Percentiles rank a stretch among this genome's conserved stretches.
Conservation (phyloP, 2,888 invertebrate species). For the Hermaeophaga mercurialis region DNA sequence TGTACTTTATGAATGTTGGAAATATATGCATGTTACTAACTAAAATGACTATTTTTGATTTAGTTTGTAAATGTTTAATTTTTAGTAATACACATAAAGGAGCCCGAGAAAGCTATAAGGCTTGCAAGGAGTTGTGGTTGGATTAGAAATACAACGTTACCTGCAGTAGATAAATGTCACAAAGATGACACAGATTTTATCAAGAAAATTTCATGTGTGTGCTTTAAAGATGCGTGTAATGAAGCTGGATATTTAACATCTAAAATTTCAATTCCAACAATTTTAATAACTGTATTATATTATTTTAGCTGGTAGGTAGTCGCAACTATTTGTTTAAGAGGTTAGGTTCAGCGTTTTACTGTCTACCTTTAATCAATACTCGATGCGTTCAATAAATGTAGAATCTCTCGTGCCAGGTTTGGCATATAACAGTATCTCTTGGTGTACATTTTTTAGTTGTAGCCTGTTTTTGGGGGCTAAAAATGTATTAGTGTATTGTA, state of each 20-base stretch:
- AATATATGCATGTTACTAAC: too few species aligned
- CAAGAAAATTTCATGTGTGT: constrained; percentile 67
- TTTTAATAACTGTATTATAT: background rate
- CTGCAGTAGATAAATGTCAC: constrained; percentile 54
- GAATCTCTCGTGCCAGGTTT: too few species aligned
- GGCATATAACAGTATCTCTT: too few species aligned
- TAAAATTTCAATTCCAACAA: background rate
- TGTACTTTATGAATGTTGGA: too few species aligned
- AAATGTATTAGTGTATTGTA: too few species aligned
- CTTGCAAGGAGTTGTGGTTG: constrained; percentile 69
- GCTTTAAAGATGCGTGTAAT: constrained; percentile 68
- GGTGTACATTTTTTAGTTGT: too few species aligned
- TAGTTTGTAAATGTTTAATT: too few species aligned
- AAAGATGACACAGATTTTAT: constrained; percentile 69
- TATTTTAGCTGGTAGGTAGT: background rate
- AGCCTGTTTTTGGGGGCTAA: too few species aligned
- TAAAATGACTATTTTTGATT: too few species aligned
- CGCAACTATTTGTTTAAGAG: background rate
- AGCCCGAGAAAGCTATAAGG: constrained; percentile 50
- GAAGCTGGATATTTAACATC: background rate
- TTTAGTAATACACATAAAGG: constrained; percentile 54
- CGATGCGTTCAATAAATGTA: background rate
- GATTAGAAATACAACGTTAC: constrained; percentile 45
- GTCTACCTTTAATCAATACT: background rate
- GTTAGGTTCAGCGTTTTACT: background rate